These are phyloP conservation scores for Mylabris phalerata DNA, from an alignment of 1,140 invertebrate species.

Conservation along the genomic window DNA sequence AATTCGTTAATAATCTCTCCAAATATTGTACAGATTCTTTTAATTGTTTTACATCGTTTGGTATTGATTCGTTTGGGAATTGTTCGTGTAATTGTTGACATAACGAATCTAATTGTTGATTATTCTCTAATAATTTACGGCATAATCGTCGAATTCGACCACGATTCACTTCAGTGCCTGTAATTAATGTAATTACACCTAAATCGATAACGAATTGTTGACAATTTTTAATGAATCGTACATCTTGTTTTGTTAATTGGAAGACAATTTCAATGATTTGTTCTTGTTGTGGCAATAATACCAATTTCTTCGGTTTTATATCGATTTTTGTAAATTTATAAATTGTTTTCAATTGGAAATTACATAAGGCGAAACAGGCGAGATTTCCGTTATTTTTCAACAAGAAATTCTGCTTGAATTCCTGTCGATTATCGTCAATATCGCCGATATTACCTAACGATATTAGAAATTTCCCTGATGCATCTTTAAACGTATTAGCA, in stretches of 20 bases:
- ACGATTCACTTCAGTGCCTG: slow-evolving; percentile 31
- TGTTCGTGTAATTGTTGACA: slow-evolving; percentile 19
- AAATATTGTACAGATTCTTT: slow-evolving; percentile 21
- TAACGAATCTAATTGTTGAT: slow-evolving; percentile 20
- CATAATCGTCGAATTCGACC: slow-evolving; percentile 29
- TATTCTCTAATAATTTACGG: slow-evolving; percentile 22
- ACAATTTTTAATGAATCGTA: slow-evolving; percentile 20
- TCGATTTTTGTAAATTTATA: slow-evolving; percentile 25
- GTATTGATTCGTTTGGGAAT: slow-evolving; percentile 27
- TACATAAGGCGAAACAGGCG: slow-evolving; percentile 43
- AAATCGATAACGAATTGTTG: slow-evolving; percentile 26
- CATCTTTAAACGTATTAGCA: slow-evolving; percentile 44
- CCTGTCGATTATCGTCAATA: slow-evolving; percentile 40
- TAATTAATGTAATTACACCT: slow-evolving; percentile 26
- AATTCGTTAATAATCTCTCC: slow-evolving; percentile 19
- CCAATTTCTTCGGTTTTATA: slow-evolving; percentile 22
- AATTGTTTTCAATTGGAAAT: slow-evolving; percentile 42
- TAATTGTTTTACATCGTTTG: slow-evolving; percentile 22
- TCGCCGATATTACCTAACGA: slow-evolving; percentile 45
- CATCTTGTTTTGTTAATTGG: slow-evolving; percentile 25
- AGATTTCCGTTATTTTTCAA: slow-evolving; percentile 46
- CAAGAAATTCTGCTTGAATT: slow-evolving; percentile 39
- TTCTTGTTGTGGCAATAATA: slow-evolving; percentile 28
- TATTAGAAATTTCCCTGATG: slow-evolving; percentile 46
- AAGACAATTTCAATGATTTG: slow-evolving; percentile 23